A percentile compares a stretch with the other conserved stretches of the same genome.
phyloP scores from a whole-genome alignment of 1,140 invertebrate species.

The Propsilocerus akamusi region DNA sequence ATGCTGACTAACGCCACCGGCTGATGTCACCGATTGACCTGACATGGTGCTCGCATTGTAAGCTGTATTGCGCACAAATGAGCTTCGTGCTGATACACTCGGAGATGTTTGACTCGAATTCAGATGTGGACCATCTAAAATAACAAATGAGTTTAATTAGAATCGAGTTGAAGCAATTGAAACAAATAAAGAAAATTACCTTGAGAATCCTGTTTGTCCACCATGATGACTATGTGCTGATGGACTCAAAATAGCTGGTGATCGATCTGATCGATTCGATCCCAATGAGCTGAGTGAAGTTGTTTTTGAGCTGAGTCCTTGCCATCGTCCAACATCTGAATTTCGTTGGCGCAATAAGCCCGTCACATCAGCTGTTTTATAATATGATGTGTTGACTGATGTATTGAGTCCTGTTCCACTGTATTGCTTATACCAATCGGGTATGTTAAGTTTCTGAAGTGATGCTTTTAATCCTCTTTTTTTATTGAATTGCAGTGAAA shows the following conservation, averaged over 20 bases:
- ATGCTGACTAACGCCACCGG: no score
- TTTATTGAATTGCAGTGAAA: no score
- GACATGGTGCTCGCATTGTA: conserved; percentile 23
- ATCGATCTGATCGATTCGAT: conserved; percentile 22
- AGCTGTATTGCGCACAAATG: conserved; percentile 20
- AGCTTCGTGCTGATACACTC: conserved; percentile 26
- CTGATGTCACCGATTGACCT: conserved; percentile 7
- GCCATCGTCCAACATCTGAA: conserved; percentile 49
- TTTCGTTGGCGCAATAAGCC: conserved; percentile 34
- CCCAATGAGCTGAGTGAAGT: conserved; percentile 52
- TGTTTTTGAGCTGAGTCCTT: conserved; percentile 54
- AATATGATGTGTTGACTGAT: conserved; percentile 18
- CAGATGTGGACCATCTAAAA: conserved; percentile 69
- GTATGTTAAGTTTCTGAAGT: conserved; percentile 78
- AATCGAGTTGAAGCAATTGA: background rate
- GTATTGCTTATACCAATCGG: conserved; percentile 55
- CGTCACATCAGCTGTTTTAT: conserved; percentile 14
- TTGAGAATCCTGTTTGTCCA: conserved; percentile 13
- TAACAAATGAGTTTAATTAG: background rate
- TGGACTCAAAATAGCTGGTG: conserved; percentile 21
- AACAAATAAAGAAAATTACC: conserved; percentile 5
- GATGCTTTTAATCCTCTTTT: no score
- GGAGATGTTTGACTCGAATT: conserved; percentile 49
- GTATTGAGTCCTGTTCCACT: conserved; percentile 20
- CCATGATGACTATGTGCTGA: conserved; percentile 24